Base-by-base conservation (phyloP, 2,888 invertebrate species). In the Leucophenga montana region DNA sequence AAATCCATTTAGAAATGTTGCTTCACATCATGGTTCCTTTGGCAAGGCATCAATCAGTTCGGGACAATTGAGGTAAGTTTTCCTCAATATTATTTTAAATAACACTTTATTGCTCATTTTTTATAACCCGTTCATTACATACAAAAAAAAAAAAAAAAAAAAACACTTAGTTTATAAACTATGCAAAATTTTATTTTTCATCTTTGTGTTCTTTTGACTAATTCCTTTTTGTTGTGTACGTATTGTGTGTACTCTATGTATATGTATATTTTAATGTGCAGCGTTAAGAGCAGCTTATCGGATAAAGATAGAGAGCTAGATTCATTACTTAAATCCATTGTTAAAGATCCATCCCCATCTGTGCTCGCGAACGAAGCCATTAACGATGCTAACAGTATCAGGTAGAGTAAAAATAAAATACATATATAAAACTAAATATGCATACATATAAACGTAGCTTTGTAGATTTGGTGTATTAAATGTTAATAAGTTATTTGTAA, bases 241-340 rank as follows among this genome's bases (percentile, higher is more conserved):
- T 77, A 71, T 73, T 75, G 44, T 73, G 44, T 78, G 73, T 74
- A 72, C 70, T 77, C 70, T 80, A 71, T 70, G 50, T 64, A 53
- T 73, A 65, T 48, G 66, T 73, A 22, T 77, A 9, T 70, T 64
- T 75, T 78, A 71, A 77, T 79, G 78, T 74, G 72, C 87, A 89
- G 89, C 86, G 88, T 88, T 83, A 89, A 88, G 84, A 89, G 89
- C 85, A 86, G 88, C 83, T 86, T 88, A 73, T 88, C 88, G 90
- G 92, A 80, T 90, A 92, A 87, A 92, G 91, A 91, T 86, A 89
- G 85, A 84, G 91, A 91, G 85, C 88, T 95, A 78, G 95, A 95
- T 88, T 93, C 93, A 77, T 90, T 95, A 69, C 91, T 95, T 74
- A 95, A 94, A 88, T 94, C 93, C 81, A 90, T 94, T 80, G 92